These are phyloP conservation scores for Coleophora deauratella DNA, from an alignment of 2,888 invertebrate genomes.

Conservation along the genomic window DNA sequence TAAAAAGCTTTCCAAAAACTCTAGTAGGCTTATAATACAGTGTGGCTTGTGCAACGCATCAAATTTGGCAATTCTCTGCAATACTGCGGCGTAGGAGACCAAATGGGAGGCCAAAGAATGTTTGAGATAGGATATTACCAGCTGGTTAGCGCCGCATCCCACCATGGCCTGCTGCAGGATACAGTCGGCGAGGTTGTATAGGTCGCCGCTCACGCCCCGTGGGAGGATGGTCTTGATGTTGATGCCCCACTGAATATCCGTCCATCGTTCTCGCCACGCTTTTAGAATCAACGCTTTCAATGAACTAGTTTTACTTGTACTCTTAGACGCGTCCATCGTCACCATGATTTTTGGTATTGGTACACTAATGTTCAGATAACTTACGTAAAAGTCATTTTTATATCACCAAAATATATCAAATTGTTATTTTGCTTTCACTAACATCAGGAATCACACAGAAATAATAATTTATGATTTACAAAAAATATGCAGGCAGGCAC, in stretches of 20 bases:
- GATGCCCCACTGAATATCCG: constrained; percentile 96
- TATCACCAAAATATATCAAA: too few relatives aligned
- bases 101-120: constrained; percentile 93
- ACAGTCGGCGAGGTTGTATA: constrained; percentile 94
- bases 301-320: constrained; percentile 87
- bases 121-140: constrained; percentile 92
- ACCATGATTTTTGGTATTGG: constrained; percentile 29
- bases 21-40: constrained; percentile 89
- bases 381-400: too few relatives aligned
- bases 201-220: constrained; percentile 93
- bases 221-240: constrained; percentile 94
- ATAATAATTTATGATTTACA: too few relatives aligned
- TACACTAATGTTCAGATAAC: too few relatives aligned
- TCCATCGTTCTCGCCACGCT: constrained; percentile 97
- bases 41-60: constrained; percentile 90
- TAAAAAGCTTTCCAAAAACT: constrained; percentile 84
- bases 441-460: too few relatives aligned
- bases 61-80: constrained; percentile 91
- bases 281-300: constrained; percentile 84
- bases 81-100: constrained; percentile 92
- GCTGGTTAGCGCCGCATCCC: constrained; percentile 92
- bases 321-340: constrained; percentile 83
- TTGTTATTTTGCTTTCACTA: too few relatives aligned
- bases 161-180: constrained; percentile 95
- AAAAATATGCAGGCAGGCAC: too few relatives aligned